Conservation (phyloP, 1,140 invertebrate species). For the Drosophila baimaii region DNA sequence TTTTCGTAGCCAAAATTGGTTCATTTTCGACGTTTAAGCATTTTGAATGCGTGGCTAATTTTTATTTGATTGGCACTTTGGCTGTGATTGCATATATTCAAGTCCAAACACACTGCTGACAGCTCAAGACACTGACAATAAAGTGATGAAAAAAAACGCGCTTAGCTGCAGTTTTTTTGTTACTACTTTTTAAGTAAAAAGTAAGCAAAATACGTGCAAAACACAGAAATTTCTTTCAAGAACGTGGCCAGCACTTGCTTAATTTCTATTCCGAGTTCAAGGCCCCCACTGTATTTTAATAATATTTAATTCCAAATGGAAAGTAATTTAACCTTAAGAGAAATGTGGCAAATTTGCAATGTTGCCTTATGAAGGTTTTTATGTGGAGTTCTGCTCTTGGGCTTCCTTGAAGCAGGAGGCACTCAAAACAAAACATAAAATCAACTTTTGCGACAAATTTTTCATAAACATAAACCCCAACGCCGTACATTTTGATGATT, state of each 20-base stretch:
- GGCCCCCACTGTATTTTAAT: background rate
- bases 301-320: background rate
- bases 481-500: constrained; percentile 79
- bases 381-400: background rate
- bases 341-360: background rate
- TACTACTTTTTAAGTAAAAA: background rate
- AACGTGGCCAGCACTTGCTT: background rate
- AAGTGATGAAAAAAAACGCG: background rate
- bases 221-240: background rate
- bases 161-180: constrained; percentile 21
- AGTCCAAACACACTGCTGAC: constrained; percentile 20
- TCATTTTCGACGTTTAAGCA: constrained; percentile 55
- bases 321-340: background rate
- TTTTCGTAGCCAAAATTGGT: constrained; percentile 60
- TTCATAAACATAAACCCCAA: constrained; percentile 75
- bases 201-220: constrained; percentile 12
- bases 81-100: constrained; percentile 26
- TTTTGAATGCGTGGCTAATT: constrained; percentile 54
- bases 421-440: constrained; percentile 48
- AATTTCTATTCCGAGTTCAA: constrained; percentile 6
- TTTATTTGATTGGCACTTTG: constrained; percentile 45
- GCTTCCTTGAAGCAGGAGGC: constrained; percentile 1
- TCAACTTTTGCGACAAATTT: constrained; percentile 64
- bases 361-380: background rate
- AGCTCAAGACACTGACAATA: constrained; percentile 10